Conservation (phyloP, 2,888 invertebrate genomes). For the Sphaerophoria taeniata region DNA sequence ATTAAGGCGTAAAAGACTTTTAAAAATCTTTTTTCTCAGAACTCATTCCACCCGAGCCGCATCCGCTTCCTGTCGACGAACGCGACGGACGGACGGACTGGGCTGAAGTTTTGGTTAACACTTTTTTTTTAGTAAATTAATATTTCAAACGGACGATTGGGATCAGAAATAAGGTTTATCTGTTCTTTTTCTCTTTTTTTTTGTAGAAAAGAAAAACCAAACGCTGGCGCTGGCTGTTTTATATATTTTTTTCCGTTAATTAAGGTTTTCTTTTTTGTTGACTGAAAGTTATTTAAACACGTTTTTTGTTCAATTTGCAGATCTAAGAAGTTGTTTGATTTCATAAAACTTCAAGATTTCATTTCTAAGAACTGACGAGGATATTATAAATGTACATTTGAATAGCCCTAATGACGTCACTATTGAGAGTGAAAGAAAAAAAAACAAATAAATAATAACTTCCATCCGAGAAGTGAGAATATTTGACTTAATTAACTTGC, state of each 20-base stretch:
- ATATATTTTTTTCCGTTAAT: background rate
- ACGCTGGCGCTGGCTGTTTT: background rate
- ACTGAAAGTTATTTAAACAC: no score
- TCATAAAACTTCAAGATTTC: no score
- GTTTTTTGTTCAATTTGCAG: no score
- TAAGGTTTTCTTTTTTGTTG: background rate
- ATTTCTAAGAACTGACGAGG: no score
- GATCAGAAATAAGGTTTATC: background rate
- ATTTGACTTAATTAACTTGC: background rate
- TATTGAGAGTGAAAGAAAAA: background rate
- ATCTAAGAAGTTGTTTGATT: no score
- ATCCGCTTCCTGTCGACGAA: no score
- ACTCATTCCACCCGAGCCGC: no score
- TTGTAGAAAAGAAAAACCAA: background rate
- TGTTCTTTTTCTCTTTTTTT: background rate
- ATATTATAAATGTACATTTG: no score
- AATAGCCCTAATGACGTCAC: background rate
- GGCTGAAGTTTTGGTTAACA: background rate
- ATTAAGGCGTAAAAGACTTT: background rate
- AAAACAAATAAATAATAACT: background rate
- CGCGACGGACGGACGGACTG: no score
- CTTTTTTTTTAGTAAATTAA: background rate
- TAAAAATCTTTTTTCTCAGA: background rate
- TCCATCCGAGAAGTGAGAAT: background rate
- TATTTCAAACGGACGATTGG: background rate